Evolutionary conservation across 2,888 invertebrate species (phyloP).

Genomic region (Synanthedon vespiformis): DNA sequence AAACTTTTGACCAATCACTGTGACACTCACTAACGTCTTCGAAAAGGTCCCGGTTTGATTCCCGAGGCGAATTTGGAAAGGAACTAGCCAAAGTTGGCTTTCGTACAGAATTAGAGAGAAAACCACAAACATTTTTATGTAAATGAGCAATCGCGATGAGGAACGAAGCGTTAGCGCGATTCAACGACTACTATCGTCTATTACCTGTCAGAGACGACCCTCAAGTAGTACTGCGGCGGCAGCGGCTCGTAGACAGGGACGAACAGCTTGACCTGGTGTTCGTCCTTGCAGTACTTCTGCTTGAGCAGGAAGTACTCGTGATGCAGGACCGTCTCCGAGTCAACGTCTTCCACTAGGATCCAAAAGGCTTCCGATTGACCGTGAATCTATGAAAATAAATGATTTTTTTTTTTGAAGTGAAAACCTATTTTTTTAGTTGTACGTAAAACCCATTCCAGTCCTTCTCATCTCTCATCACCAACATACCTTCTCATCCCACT

Average conservation of each 20-base stretch:
- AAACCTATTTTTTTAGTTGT: no score
- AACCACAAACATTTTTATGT: no score
- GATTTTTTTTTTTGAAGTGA: background rate
- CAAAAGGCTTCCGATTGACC: conserved; percentile 88
- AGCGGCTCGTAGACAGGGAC: conserved; percentile 98
- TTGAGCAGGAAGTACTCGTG: conserved; percentile 96
- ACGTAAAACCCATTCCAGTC: no score
- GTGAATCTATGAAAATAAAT: conserved; percentile 70
- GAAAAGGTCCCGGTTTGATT: no score
- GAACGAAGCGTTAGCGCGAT: no score
- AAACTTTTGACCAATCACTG: no score
- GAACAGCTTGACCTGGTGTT: conserved; percentile 95
- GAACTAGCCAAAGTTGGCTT: no score
- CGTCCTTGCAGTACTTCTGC: conserved; percentile 92
- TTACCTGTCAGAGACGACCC: conserved; percentile 85
- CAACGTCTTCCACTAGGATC: conserved; percentile 90
- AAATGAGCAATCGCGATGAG: no score
- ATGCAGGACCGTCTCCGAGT: conserved; percentile 91
- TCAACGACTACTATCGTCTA: background rate
- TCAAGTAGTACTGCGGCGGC: conserved; percentile 97
- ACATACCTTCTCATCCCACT: conserved; percentile 95
- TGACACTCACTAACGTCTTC: no score
- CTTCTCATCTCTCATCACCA: no score
- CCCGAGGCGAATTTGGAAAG: no score
- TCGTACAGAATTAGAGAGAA: no score